Conservation (phyloP, 2,797 vertebrate species). For the Paedocypris micromegethes region DNA sequence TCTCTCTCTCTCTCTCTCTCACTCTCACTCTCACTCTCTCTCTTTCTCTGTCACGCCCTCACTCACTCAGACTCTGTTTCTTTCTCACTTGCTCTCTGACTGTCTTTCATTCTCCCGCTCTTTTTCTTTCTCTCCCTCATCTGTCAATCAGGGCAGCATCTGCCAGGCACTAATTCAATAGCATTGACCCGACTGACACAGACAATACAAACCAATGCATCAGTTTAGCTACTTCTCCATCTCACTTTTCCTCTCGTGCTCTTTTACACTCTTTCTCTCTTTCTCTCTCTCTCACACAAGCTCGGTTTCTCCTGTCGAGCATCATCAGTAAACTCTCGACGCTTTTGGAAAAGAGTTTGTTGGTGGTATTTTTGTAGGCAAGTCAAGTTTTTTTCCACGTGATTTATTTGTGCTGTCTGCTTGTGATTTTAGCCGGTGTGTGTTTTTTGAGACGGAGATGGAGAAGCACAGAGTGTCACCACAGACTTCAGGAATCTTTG, state of each 20-base stretch:
- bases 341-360: too few species aligned
- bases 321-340: too few species aligned
- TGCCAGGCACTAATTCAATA: slow-evolving; percentile 99
- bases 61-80: not conserved
- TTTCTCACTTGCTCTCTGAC: slow-evolving; percentile 82
- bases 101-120: slow-evolving; percentile 57
- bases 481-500: slow-evolving; percentile 41
- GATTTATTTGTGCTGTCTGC: too few species aligned
- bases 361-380: too few species aligned
- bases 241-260: slow-evolving; percentile 49
- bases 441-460: too few species aligned
- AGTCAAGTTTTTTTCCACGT: too few species aligned
- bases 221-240: slow-evolving; percentile 63
- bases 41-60: slow-evolving; percentile 28
- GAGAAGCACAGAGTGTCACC: slow-evolving; percentile 38
- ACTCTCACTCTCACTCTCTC: slow-evolving; percentile 31
- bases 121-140: slow-evolving; percentile 84
- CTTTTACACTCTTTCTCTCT: slow-evolving; percentile 1
- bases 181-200: slow-evolving; percentile 93
- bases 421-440: too few species aligned
- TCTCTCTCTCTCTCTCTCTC: slow-evolving; percentile 28
- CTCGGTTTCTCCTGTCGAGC: too few species aligned
- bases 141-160: slow-evolving; percentile 96
- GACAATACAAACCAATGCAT: slow-evolving; percentile 98
- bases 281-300: too few species aligned